Evolutionary conservation across 2,888 invertebrate species (phyloP).

Genomic region (Prosapia bicincta): DNA sequence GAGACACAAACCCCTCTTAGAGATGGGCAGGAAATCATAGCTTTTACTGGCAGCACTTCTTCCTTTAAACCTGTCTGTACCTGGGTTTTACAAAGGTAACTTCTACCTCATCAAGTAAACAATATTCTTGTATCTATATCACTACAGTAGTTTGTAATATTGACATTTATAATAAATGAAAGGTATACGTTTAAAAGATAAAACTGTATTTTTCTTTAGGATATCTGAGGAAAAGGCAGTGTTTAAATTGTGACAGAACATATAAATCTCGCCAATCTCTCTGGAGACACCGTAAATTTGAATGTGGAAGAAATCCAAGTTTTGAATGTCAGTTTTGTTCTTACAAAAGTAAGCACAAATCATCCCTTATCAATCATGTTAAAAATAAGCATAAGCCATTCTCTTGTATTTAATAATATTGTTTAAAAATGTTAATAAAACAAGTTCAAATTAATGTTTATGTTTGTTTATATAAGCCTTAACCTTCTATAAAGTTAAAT

Average conservation of each 20-base stretch:
- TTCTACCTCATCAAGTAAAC: too few relatives aligned
- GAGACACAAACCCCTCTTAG: too few relatives aligned
- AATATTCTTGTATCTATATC: too few relatives aligned
- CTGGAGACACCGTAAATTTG: conserved; percentile 38
- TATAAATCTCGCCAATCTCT: background rate
- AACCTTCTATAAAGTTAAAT: background rate
- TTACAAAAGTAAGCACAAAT: background rate
- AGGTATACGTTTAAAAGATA: too few relatives aligned
- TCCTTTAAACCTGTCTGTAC: too few relatives aligned
- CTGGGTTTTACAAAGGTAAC: too few relatives aligned
- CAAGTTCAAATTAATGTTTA: background rate
- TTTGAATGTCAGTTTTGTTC: background rate
- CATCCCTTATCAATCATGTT: background rate
- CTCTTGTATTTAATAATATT: background rate
- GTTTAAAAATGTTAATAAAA: background rate
- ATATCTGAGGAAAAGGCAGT: background rate
- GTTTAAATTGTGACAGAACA: background rate
- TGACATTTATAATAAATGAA: too few relatives aligned
- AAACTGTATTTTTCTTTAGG: too few relatives aligned
- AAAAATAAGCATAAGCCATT: background rate
- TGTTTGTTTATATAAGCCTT: background rate
- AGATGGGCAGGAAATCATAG: too few relatives aligned
- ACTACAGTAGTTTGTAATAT: too few relatives aligned
- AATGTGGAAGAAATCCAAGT: conserved; percentile 43
- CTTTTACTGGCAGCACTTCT: too few relatives aligned